Evolutionary conservation across 2,797 vertebrate genomes (phyloP), one percentile per base, ranked within the genome.

Genomic region (Lutjanus campechanus): DNA sequence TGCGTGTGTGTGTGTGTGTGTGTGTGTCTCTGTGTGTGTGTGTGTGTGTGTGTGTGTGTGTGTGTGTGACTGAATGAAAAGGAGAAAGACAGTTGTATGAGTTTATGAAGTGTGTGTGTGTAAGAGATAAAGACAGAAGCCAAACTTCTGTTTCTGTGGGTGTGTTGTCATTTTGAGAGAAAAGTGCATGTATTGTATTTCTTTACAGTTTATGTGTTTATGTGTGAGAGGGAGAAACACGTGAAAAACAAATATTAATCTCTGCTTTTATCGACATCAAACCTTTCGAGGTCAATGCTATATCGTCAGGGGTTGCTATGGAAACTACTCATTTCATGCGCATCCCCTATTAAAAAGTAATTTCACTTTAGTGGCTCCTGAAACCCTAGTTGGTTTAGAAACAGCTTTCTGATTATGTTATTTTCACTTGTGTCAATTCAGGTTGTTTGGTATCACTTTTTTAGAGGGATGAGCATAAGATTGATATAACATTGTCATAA

Each of bases 251-350:
- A 7, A 49, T 36, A 59, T 50, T 11, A 36, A 44, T 60, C 15
- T 50, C 25, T 9, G 20, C 63, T 63, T 73, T 81, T 36, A 62
- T 58, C 44, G 36, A 11, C 41, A 16, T 51, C 69, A 47, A 8
- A 11, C 65, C 10, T 43, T 63, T 62, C 29, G 16, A 73, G 74
- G 82, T 84, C 71, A 72, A 11, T 17, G 50, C 22, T 41, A 15
- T 61, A 40, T 22, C 15, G 1, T 16, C 47, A 20, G 54, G 8
- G 16, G 90, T 92, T 91, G 85, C 88, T 20, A 84, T 84, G 83
- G 90, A 85, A 88, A 93, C 89, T 1, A 19, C 11, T 61, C 3
- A n/a, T 70, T 73, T 73, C 53, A 73, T 55, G 9, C 13, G 11
- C 5, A 44, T 13, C 19, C 62, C 46, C 56, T 1, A 43, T 66